A percentile compares a stretch with the other conserved stretches of the same genome.
phyloP scores from a whole-genome alignment of 2,888 invertebrate species.

The Nomada fabriciana region DNA sequence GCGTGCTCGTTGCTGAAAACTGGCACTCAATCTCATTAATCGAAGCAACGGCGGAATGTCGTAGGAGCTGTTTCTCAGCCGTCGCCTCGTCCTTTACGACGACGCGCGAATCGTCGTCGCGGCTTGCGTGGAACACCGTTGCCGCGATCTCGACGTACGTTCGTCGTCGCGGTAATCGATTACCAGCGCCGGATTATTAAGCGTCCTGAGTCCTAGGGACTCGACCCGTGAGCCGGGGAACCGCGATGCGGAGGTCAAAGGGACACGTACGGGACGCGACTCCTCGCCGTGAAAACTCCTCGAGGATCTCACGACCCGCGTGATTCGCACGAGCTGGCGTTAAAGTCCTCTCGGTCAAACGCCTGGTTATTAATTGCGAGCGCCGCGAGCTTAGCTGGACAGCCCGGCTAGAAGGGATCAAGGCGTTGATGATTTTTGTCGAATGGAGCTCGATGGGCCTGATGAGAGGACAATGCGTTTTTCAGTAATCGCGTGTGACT shows the following conservation, averaged over 20 bases:
- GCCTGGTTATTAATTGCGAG: constrained; percentile 47
- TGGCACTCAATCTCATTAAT: constrained; percentile 70
- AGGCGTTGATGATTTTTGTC: neutral
- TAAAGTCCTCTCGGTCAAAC: constrained; percentile 10
- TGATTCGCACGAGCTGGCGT: constrained; percentile 19
- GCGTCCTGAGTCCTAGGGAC: constrained; percentile 40
- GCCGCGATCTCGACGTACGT: constrained; percentile 48
- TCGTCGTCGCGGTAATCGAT: constrained; percentile 70
- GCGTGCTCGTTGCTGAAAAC: constrained; percentile 62
- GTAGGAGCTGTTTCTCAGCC: constrained; percentile 47
- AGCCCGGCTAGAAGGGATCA: neutral
- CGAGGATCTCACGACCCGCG: constrained; percentile 38
- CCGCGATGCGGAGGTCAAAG: constrained; percentile 65
- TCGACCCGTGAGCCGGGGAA: constrained; percentile 54
- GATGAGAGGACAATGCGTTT: too few species aligned
- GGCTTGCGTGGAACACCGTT: neutral
- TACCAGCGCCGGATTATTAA: constrained; percentile 68
- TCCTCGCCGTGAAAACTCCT: constrained; percentile 59
- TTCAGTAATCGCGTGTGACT: too few species aligned
- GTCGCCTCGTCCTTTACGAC: constrained; percentile 19
- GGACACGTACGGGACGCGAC: constrained; percentile 58
- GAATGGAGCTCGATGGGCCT: too few species aligned
- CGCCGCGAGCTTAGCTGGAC: constrained; percentile 19
- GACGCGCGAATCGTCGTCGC: constrained; percentile 55
- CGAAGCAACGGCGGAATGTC: constrained; percentile 69